Base-by-base conservation (phyloP, 2,797 vertebrate genomes). In the Pitangus sulphuratus region DNA sequence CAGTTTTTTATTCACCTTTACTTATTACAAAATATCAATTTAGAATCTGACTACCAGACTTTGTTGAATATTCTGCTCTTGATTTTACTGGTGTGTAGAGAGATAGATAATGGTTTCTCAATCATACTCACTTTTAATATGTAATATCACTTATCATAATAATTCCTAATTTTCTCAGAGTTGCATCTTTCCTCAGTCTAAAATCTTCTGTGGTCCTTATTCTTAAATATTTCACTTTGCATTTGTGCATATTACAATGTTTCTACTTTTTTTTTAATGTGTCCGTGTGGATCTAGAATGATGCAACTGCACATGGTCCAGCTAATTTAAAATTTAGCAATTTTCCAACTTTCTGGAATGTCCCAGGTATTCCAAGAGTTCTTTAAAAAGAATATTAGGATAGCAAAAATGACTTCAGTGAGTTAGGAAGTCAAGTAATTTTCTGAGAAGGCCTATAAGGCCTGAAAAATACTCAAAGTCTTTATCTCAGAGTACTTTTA, bases 241-340 rank as follows among this genome's bases (percentile, higher is more conserved):
- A 16, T 62, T n/a, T 40, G 3, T 40, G 12, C 9, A 13, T 65
- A 60, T 42, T 39, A 26, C 5, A 82, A 17, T 3, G 20, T 40
- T 17, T 39, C 13, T 57, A 17, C 14, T 20, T 15, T 35, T 62
- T 28, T 35, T 18, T 40, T 20, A 28, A 40, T 11, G 4, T 12
- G 4, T 15, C 13, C 19, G 3, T 0, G 0, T 58, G 13, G 24
- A 69, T 56, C 31, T 69, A 44, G 28, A 79, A 2, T 19, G 12
- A 69, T 8, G 2, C 15, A 75, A 57, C 5, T 51, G 56, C 16
- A 45, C 13, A 25, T 8, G 6, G 53, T 42, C 19, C 17, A 71
- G 16, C 5, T 48, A 26, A 79, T 45, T 28, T 4, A 74, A 77
- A 81, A 70, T 24, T 31, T 18, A 58, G 0, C 9, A 57, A 3